These are phyloP conservation scores for Loxodonta africana DNA, from an alignment of 2,113 vertebrate genomes.

Conservation along the genomic window DNA sequence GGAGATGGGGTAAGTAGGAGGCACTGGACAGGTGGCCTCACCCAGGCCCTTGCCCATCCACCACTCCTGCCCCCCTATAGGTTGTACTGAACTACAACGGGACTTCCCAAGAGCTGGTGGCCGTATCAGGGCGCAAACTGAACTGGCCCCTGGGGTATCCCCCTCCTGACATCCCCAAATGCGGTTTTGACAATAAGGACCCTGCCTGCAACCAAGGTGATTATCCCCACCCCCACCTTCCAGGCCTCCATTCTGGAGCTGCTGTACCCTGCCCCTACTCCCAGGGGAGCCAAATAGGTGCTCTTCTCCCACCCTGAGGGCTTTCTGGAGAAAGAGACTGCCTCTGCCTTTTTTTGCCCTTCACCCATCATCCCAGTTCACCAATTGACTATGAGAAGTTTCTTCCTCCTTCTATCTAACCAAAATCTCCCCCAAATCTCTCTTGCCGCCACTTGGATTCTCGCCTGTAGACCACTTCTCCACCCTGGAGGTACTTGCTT, in stretches of 20 bases:
- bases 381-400: background rate
- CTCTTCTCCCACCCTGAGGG: background rate
- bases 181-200: conserved; percentile 93
- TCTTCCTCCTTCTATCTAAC: background rate
- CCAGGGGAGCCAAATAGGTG: background rate
- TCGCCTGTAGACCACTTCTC: conserved; percentile 89
- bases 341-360: background rate
- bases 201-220: conserved; percentile 91
- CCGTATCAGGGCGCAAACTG: conserved; percentile 87
- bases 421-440: background rate
- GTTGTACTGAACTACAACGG: conserved; percentile 94
- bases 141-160: conserved; percentile 91
- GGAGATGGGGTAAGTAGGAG: background rate
- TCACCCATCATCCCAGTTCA: background rate
- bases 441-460: background rate
- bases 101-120: conserved; percentile 89
- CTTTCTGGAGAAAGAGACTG: background rate
- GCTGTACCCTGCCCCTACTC: no score
- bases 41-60: fast-evolving
- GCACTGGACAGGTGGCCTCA: background rate
- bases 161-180: conserved; percentile 92
- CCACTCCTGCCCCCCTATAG: conserved; percentile 80
- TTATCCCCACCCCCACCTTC: background rate
- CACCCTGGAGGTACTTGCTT: conserved; percentile 93
- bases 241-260: background rate